Evolutionary conservation across 2,888 invertebrate genomes (phyloP).

Genomic region (Hirtodrosophila alboralis): DNA sequence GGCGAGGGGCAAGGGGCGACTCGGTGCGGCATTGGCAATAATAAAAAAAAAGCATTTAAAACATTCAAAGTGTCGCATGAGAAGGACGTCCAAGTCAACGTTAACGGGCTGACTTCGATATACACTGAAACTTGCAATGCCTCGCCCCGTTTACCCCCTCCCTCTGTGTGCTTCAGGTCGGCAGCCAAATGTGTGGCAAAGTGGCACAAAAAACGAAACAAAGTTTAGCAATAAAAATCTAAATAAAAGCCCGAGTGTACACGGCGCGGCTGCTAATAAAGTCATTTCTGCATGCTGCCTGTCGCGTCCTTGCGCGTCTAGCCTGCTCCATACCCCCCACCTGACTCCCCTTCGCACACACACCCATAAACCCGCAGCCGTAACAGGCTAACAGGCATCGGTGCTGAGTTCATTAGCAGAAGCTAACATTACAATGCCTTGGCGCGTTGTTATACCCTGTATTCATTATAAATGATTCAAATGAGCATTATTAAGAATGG

Average conservation of each 20-base stretch:
- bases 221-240: constrained; percentile 77
- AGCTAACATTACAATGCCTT: constrained; percentile 61
- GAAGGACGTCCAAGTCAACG: constrained; percentile 49
- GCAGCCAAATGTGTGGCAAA: constrained; percentile 44
- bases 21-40: constrained; percentile 43
- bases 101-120: constrained; percentile 49
- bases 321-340: constrained; percentile 3
- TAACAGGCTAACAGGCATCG: constrained; percentile 50
- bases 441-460: constrained; percentile 9
- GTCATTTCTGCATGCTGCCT: constrained; percentile 70
- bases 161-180: neutral
- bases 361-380: constrained; percentile 21
- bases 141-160: no score
- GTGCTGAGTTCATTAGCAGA: constrained; percentile 56
- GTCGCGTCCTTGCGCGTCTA: constrained; percentile 1
- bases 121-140: constrained; percentile 6
- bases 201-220: constrained; percentile 58
- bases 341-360: constrained; percentile 8
- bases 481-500: no score
- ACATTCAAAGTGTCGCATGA: constrained; percentile 79
- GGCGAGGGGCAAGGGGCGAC: constrained; percentile 9
- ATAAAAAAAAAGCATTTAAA: constrained; percentile 79
- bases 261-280: constrained; percentile 64
- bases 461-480: no score
- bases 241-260: constrained; percentile 60